These are phyloP conservation scores for Tetragnatha montana DNA, from an alignment of 2,888 invertebrate species.

Conservation along the genomic window DNA sequence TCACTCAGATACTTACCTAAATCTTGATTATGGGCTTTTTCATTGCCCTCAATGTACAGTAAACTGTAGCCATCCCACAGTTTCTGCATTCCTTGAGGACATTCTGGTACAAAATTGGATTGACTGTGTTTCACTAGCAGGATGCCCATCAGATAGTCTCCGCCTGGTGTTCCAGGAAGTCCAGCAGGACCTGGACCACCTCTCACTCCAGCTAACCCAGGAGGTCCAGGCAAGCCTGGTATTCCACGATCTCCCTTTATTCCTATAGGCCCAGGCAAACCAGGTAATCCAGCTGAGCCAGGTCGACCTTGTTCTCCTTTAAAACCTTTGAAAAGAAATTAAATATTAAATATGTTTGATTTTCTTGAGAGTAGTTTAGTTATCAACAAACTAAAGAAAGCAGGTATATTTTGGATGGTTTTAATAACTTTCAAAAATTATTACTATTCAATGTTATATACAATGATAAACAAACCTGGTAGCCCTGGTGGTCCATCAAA, in stretches of 20 bases:
- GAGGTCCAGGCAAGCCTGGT: constrained; percentile 80
- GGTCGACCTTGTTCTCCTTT: constrained; percentile 73
- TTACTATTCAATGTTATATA: no score
- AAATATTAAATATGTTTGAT: not conserved
- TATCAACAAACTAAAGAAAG: no score
- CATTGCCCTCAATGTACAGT: constrained; percentile 96
- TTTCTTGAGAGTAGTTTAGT: not conserved
- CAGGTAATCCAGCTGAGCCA: constrained; percentile 73
- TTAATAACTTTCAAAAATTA: no score
- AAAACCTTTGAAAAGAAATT: constrained; percentile 38
- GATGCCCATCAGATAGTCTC: constrained; percentile 91
- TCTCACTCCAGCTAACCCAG: constrained; percentile 79
- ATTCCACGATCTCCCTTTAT: constrained; percentile 79
- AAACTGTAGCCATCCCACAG: constrained; percentile 98
- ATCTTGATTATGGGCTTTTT: constrained; percentile 96
- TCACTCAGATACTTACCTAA: constrained; percentile 80
- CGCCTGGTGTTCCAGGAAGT: constrained; percentile 78
- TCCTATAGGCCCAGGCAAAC: constrained; percentile 75
- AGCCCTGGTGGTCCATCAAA: constrained; percentile 70
- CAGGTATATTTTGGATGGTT: no score
- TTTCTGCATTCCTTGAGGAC: constrained; percentile 89
- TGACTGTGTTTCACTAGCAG: constrained; percentile 95
- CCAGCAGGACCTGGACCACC: constrained; percentile 86
- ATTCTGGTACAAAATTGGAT: constrained; percentile 85
- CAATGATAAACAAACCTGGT: constrained; percentile 58